phyloP scores from a whole-genome alignment of 23 tunicate genomes.

The Ciona savignyi region DNA sequence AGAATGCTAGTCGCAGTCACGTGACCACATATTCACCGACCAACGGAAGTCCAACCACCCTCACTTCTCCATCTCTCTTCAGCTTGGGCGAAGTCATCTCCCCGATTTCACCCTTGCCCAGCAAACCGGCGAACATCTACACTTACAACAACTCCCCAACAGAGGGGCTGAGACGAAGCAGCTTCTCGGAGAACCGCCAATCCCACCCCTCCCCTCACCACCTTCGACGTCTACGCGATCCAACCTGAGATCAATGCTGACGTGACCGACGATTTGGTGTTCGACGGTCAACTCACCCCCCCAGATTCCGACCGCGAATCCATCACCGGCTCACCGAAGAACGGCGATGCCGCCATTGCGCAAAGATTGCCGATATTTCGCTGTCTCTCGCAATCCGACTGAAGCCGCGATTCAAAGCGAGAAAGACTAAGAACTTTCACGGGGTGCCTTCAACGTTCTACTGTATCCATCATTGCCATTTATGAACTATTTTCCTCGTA shows the following conservation, averaged over 20 bases:
- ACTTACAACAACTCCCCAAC: constrained; percentile 21
- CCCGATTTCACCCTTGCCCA: constrained; percentile 30
- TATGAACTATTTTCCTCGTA: no score
- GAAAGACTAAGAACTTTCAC: no score
- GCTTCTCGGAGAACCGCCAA: constrained; percentile 8
- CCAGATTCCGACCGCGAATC: constrained; percentile 89
- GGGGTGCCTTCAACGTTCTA: no score
- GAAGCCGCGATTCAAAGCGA: no score
- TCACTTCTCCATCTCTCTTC: constrained; percentile 21
- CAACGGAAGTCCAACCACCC: constrained; percentile 12
- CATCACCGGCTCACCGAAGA: constrained; percentile 47
- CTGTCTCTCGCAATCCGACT: constrained; percentile 67
- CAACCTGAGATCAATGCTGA: constrained; percentile 13
- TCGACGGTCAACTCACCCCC: constrained; percentile 36
- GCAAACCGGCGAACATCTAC: constrained; percentile 5
- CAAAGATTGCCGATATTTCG: constrained; percentile 43
- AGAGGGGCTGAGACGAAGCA: neutral
- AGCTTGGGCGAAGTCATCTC: constrained; percentile 22
- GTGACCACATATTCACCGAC: constrained; percentile 6
- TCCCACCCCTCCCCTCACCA: constrained; percentile 21
- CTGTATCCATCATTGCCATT: no score
- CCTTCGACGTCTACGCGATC: constrained; percentile 34
- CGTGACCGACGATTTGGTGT: constrained; percentile 57
- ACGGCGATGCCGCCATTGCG: neutral
- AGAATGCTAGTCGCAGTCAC: neutral